Evolutionary conservation across 1,140 invertebrate species (phyloP).

Genomic region (Brachionus rubens): DNA sequence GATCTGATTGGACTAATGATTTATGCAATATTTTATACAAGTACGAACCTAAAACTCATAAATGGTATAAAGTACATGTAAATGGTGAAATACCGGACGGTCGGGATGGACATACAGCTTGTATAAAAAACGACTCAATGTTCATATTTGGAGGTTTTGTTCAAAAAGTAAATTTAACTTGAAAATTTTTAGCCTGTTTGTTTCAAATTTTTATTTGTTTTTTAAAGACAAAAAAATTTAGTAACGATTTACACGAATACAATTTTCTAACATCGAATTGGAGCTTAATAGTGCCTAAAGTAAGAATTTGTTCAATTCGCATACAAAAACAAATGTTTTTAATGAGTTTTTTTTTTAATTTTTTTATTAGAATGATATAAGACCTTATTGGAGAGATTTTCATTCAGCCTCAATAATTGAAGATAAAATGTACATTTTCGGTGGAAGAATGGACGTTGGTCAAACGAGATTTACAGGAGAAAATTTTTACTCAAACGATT

Average conservation of each 20-base stretch:
- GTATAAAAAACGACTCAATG: constrained; percentile 76
- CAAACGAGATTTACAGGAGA: constrained; percentile 63
- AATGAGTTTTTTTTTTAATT: not conserved
- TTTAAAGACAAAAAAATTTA: constrained; percentile 37
- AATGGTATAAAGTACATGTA: constrained; percentile 69
- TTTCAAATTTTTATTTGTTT: not conserved
- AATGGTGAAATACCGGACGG: constrained; percentile 71
- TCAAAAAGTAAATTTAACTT: not conserved
- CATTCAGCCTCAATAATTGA: constrained; percentile 74
- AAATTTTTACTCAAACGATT: constrained; percentile 39
- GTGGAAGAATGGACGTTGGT: constrained; percentile 70
- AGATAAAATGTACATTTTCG: constrained; percentile 78
- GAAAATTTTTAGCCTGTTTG: too few species aligned
- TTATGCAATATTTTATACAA: constrained; percentile 74
- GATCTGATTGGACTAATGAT: constrained; percentile 71
- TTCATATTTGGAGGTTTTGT: constrained; percentile 79
- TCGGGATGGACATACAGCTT: constrained; percentile 83
- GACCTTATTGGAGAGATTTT: constrained; percentile 77
- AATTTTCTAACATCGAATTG: constrained; percentile 18
- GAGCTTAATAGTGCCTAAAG: constrained; percentile 29
- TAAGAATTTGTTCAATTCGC: not conserved
- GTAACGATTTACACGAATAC: not conserved
- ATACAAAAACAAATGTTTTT: not conserved
- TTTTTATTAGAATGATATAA: not conserved
- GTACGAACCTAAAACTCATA: constrained; percentile 70